Base-by-base conservation (phyloP, 2,113 vertebrate species). In the Cettia cetti region DNA sequence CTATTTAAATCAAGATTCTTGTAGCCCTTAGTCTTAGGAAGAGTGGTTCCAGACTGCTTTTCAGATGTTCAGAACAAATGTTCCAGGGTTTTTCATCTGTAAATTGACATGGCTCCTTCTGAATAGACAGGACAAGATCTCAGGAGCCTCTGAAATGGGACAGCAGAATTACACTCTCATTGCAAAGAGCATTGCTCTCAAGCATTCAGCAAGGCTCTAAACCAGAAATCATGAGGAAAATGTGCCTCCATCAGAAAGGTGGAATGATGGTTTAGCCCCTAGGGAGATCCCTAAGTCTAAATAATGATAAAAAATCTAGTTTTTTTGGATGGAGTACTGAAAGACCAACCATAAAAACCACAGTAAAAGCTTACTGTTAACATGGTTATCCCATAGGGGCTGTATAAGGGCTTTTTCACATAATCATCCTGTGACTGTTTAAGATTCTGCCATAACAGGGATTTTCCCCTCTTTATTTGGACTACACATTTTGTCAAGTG, bases 361-460 rank as follows among this genome's bases (percentile, higher is more conserved):
- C 66, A 88, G 79, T 80, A 96, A 96, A 97, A 96, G 24, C 75
- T 95, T 80, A 72, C 64, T 96, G 95, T 94, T 96, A 94, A 94
- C 94, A 92, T 42, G 61, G 56, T 60, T 88, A 60, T 82, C 60
- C 84, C 54, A 1, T 35, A 89, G 95, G 94, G 89, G 94, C 94
- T 87, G 33, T 94, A 80, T 83, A 84, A 97, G 78, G 92, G 80
- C 82, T 93, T 94, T 95, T 95, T 76, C 82, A 78, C n/a, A 5
- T 86, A 90, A 94, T 92, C 56, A 76, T 94, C 39, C 87, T 50
- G 71, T 94, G 82, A 71, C 60, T 89, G 70, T 77, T 81, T 53
- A 95, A 87, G 87, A 66, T 87, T 95, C 82, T 88, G 80, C 35
- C 33, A 56, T 96, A 97, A 96, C 66, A 40, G n/a, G 77, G 86